Base-by-base conservation (phyloP, 2,797 vertebrate species). In the Epinephelus coioides region DNA sequence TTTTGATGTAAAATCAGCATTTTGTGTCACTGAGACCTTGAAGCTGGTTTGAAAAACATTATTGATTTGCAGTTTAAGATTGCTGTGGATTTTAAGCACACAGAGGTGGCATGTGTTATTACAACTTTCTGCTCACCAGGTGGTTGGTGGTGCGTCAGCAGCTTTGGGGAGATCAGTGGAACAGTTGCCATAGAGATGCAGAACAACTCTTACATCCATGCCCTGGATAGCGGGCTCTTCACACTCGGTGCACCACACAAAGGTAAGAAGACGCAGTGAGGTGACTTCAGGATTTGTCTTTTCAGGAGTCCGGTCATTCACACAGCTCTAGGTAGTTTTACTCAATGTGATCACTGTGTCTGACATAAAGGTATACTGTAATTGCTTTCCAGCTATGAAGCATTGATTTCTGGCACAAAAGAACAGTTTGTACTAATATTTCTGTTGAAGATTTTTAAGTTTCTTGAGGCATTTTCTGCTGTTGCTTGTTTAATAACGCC, bases 131-230 rank as follows among this genome's bases (percentile, higher is more conserved):
- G 40, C 71, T 83, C 89, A 86, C 67, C 79, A 99, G 98, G 95
- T 79, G 97, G 95, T 46, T 99, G 98, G 98, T 99, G 98, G 98
- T 88, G 91, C 8, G 74, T 98, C 69, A 93, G 87, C 73, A 92
- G 91, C 85, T 97, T 98, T 0, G 97, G 96, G 72, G 97, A 98
- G 72, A 97, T 99, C 84, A 96, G 95, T 18, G 97, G 98, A 83
- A 95, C 94, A 0, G 96, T 99, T 79, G 97, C 97, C 23, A 97
- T 98, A 88, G 98, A 99, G 93, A 98, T 99, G 97, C 97, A 97
- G 87, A 96, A 94, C 92, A 96, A 96, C 88, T 92, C 97, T 0
- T 99, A 97, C 67, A 91, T 99, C 56, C 98, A 97, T 66, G 98
- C 98, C 3, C 93, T 99, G 4, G 98, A 99, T 88, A 98, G 96